Evolutionary conservation across 2,113 vertebrate species (phyloP).

Genomic region (Raphicerus campestris): DNA sequence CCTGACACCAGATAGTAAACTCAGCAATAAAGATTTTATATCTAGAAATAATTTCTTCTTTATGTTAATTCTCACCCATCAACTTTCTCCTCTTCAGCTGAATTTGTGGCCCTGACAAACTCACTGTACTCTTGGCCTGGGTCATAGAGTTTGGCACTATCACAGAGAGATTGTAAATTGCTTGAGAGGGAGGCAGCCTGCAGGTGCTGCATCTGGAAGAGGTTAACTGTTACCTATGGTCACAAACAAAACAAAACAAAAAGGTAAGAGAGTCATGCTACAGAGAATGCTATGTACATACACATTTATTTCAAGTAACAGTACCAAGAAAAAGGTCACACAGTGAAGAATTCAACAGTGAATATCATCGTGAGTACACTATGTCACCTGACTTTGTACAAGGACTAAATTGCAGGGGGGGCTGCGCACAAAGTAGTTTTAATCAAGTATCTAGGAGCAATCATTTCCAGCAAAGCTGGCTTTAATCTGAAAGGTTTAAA

Average conservation of each 20-base stretch:
- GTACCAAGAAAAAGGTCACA: neutral
- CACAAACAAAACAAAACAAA: slow-evolving; percentile 43
- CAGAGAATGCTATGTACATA: neutral
- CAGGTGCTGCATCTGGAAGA: slow-evolving; percentile 96
- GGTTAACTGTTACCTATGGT: slow-evolving; percentile 92
- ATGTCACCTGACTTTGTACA: neutral
- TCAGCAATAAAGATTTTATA: neutral
- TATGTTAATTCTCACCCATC: slow-evolving; percentile 85
- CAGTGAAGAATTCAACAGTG: neutral
- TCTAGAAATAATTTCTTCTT: neutral
- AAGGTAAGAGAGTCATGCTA: neutral
- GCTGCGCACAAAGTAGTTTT: neutral
- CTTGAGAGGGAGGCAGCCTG: slow-evolving; percentile 92
- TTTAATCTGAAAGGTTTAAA: slow-evolving; percentile 19
- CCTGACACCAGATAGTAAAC: neutral
- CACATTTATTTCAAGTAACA: neutral
- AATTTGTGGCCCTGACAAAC: slow-evolving; percentile 85
- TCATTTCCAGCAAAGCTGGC: neutral
- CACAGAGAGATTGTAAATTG: slow-evolving; percentile 92
- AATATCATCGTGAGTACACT: neutral
- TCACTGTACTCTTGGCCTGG: slow-evolving; percentile 94
- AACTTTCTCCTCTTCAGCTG: slow-evolving; percentile 84
- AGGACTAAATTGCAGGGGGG: neutral
- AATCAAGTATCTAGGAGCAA: neutral
- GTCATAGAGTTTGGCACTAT: slow-evolving; percentile 94